A percentile compares a stretch with the other conserved stretches of the same genome.
Conservation (phyloP, 2,888 invertebrate genomes). For the Eledona agricola region DNA sequence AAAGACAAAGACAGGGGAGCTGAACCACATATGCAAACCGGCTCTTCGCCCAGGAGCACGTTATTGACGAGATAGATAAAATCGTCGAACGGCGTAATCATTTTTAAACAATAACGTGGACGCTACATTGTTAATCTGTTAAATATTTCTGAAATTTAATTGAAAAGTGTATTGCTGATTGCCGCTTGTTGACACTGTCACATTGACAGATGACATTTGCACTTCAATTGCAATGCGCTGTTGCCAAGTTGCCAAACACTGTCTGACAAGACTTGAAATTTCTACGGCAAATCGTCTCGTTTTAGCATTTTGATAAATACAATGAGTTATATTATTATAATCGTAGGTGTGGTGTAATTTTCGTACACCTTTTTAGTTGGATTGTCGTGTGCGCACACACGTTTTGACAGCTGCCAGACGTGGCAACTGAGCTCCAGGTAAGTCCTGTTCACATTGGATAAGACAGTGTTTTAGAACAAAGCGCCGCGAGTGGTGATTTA, state of each 20-base stretch:
- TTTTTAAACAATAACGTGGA: constrained; percentile 2
- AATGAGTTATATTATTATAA: no score
- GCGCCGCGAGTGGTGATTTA: constrained; percentile 30
- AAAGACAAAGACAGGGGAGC: background rate
- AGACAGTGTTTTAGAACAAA: constrained; percentile 19
- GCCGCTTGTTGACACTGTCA: no score
- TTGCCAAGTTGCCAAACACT: no score
- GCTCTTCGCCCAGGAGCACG: constrained; percentile 69
- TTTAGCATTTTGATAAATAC: no score
- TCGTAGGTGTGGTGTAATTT: no score
- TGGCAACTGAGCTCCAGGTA: constrained; percentile 14
- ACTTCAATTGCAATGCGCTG: no score
- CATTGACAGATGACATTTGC: no score
- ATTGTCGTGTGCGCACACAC: background rate
- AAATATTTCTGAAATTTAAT: background rate
- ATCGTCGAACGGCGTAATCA: constrained; percentile 65
- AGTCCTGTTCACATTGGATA: constrained; percentile 19
- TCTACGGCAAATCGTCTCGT: no score
- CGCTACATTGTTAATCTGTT: constrained; percentile 25
- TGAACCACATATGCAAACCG: constrained; percentile 59
- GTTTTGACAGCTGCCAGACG: background rate
- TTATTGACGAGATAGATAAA: constrained; percentile 69
- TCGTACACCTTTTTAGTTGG: no score
- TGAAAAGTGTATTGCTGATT: no score
- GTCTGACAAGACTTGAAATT: no score